phyloP scores from a whole-genome alignment of 2,797 vertebrate genomes.

The Tapirus indicus region DNA sequence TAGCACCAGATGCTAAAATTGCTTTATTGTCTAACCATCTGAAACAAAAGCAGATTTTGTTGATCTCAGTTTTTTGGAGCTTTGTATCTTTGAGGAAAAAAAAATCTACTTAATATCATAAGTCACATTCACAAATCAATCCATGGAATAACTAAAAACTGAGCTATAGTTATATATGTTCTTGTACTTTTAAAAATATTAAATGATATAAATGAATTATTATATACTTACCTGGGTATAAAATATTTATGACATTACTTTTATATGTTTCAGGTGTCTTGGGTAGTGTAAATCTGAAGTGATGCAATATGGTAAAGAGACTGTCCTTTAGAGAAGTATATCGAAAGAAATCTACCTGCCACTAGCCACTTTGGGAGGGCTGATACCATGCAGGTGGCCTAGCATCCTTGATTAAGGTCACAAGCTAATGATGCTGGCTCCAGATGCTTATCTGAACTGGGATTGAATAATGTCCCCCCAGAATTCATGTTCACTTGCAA shows the following conservation, averaged over 20 bases:
- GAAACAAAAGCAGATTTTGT: slow-evolving; percentile 29
- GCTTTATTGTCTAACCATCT: slow-evolving; percentile 6
- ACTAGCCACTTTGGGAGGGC: background rate
- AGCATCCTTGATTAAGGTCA: background rate
- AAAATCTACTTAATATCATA: background rate
- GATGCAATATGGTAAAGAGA: background rate
- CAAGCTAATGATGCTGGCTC: background rate
- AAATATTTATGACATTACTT: background rate
- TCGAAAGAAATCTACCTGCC: background rate
- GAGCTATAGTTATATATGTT: background rate
- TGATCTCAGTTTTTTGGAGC: background rate
- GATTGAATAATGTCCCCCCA: background rate
- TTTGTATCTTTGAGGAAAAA: background rate
- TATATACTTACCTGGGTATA: background rate
- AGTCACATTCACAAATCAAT: background rate
- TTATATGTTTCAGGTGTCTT: background rate
- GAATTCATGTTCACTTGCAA: background rate
- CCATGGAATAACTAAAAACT: background rate
- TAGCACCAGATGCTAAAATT: slow-evolving; percentile 42
- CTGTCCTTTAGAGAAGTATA: background rate
- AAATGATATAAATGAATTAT: background rate
- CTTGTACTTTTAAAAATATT: background rate
- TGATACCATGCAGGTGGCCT: background rate
- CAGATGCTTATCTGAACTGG: background rate
- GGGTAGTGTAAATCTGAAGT: background rate